A percentile compares a stretch with the other conserved stretches of the same genome.
Conservation (phyloP, 2,113 vertebrate species). For the Colossoma macropomum region DNA sequence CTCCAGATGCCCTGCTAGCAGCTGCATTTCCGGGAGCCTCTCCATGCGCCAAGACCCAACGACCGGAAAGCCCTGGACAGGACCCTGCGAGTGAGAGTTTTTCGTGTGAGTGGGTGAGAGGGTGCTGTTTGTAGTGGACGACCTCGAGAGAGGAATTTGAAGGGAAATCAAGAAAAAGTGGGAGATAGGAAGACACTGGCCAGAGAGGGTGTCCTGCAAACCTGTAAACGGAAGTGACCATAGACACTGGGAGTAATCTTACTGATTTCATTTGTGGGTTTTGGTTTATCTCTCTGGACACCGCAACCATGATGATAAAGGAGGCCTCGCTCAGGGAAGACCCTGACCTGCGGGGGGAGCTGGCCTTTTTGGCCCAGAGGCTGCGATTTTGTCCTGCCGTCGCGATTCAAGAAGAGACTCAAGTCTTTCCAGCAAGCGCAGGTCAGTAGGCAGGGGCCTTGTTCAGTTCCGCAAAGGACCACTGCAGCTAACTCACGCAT, state of each 20-base stretch:
- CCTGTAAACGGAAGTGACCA: constrained; percentile 35
- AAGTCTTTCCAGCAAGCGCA: constrained; percentile 98
- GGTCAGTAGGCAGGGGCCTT: constrained; percentile 75
- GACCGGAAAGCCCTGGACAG: constrained; percentile 26
- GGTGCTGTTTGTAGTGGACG: constrained; percentile 19
- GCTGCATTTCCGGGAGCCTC: constrained; percentile 51
- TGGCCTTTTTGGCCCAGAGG: constrained; percentile 96
- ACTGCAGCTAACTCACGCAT: constrained; percentile 57
- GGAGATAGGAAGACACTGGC: constrained; percentile 12
- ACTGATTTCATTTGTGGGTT: constrained; percentile 9
- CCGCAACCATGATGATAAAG: constrained; percentile 96
- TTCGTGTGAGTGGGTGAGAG: background rate
- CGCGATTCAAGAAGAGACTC: constrained; percentile 96
- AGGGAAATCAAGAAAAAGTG: background rate
- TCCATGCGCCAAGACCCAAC: constrained; percentile 33
- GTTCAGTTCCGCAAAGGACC: constrained; percentile 37
- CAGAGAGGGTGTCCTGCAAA: constrained; percentile 35
- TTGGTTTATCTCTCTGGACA: constrained; percentile 47
- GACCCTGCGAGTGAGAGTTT: constrained; percentile 46
- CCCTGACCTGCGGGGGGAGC: constrained; percentile 95
- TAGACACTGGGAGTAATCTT: constrained; percentile 45
- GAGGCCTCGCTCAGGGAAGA: constrained; percentile 94
- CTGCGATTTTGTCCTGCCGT: constrained; percentile 98
- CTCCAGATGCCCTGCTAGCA: constrained; percentile 66
- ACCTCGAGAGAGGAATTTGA: background rate